Evolutionary conservation across 2,888 invertebrate genomes (phyloP), one percentile per base, ranked within the genome.

Genomic region (Molanna angustata): DNA sequence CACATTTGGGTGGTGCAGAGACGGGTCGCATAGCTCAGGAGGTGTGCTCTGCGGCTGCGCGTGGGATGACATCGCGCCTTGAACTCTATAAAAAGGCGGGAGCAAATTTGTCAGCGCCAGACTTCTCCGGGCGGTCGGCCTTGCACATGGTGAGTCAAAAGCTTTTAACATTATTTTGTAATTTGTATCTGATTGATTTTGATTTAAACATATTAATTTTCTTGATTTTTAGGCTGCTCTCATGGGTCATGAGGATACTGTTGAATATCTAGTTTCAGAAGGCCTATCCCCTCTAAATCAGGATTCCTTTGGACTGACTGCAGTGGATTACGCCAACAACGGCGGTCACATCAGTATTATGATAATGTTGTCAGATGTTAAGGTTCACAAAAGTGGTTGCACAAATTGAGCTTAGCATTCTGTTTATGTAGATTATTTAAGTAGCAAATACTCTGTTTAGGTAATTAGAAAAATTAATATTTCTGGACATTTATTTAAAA

Each of bases 21-120:
- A 70, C 77, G 0, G 72, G 78, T 20, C 69, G 76, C 1, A 68
- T 88, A 0, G 85, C 84, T 0, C 87, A 87, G 59, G 80, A 85
- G 62, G 69, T 91, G 47, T 86, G 21, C 86, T 4, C 74, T 0
- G 85, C 87, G 0, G 84, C 87, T 0, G 78, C 83, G 2, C 72
- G 73, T 7, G 86, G 85, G 0, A 74, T 80, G 7, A 47, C 80
- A 1, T 65, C 65, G 2, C 78, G 83, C 16, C 65, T 90, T 9
- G 69, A 78, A 52, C 83, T 86, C 0, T 80, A 82, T 61, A 69
- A 74, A 21, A 57, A 80, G n/a, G 89, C 89, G 0, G 86, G 86
- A 0, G 88, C 83, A 1, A 80, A 85, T 67, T 64, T 89, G 1
- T 76, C 79, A 1, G 73, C 79, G 27, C 58, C 69, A 0, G 88